Base-by-base conservation (phyloP, 2,888 invertebrate genomes). In the Dicycla oo region DNA sequence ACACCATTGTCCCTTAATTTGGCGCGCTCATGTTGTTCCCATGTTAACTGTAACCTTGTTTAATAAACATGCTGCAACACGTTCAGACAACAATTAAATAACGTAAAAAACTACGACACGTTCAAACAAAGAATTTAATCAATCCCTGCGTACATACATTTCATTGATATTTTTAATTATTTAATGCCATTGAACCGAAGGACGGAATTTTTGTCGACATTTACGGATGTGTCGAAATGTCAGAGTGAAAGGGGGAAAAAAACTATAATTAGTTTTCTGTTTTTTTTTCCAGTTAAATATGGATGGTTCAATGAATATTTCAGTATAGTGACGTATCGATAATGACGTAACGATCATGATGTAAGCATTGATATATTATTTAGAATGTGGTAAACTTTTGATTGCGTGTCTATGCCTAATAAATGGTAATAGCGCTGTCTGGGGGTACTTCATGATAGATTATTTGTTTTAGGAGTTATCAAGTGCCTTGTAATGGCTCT, bases 101-200 rank as follows among this genome's bases (percentile, higher is more conserved):
- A 79, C 73, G 69, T 70, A 83, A 62, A 75, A 83, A 86, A 86
- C 73, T 83, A 64, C 71, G 26, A 78, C 56, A 62, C 65, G 66
- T 40, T 34, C 70, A 70, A 83, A 83, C 70, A 81, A 78, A 68
- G 82, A 82, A 84, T 85, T 80, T 82, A 84, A 85, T 84, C 80
- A 81, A 69, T 73, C 51, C 47, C 34, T 49, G 54, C 63, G 62
- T 20, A 62, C 49, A 65, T 20, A 62, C 49, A 65, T 53, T 73
- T 58, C 40, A 70, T 69, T 72, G 79, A 69, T 73, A 78, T 83
- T 80, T 85, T 85, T 57, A 64, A 85, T 78, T 72, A 83, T 81
- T 76, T 66, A 80, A 65, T 62, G 57, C 54, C 73, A 65, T 57
- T 49, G 58, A 70, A 57, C 49, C 49, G 60, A 71, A 60, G 38